Percentiles rank a stretch among this genome's conserved stretches.
These are phyloP conservation scores for Chelonus formosanus DNA, from an alignment of 2,888 invertebrate species.

Conservation along the genomic window DNA sequence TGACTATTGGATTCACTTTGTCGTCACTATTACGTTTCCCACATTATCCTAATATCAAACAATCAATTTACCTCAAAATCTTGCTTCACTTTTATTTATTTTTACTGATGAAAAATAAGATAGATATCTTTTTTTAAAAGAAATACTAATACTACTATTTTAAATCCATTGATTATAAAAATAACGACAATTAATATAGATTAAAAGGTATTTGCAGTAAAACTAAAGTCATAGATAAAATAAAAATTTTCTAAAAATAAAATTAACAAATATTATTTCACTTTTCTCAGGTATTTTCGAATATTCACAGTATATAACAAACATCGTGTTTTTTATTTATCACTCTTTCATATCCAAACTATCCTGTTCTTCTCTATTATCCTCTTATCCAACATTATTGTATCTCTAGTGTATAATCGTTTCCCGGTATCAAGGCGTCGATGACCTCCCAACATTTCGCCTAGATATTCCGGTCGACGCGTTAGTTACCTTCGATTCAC, in stretches of 20 bases:
- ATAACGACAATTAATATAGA: no score
- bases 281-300: no score
- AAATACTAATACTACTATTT: no score
- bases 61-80: neutral
- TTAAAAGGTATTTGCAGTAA: no score
- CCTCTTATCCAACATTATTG: neutral
- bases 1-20: conserved; percentile 5
- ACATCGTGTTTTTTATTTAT: neutral
- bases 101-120: no score
- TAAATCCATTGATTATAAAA: no score
- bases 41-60: conserved; percentile 1
- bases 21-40: conserved; percentile 6
- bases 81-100: no score
- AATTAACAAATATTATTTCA: no score
- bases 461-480: conserved; percentile 25
- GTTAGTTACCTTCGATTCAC: conserved; percentile 24
- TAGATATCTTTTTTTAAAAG: no score
- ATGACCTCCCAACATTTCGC: conserved; percentile 37
- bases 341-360: neutral
- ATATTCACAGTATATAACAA: no score
- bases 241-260: no score
- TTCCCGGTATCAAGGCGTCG: conserved; percentile 29
- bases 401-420: conserved; percentile 18
- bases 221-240: no score
- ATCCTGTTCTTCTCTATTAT: conserved; percentile 12